Evolutionary conservation across 92 coral and sea anemone species (phyloP).

Genomic region (Zoanthus sociatus): DNA sequence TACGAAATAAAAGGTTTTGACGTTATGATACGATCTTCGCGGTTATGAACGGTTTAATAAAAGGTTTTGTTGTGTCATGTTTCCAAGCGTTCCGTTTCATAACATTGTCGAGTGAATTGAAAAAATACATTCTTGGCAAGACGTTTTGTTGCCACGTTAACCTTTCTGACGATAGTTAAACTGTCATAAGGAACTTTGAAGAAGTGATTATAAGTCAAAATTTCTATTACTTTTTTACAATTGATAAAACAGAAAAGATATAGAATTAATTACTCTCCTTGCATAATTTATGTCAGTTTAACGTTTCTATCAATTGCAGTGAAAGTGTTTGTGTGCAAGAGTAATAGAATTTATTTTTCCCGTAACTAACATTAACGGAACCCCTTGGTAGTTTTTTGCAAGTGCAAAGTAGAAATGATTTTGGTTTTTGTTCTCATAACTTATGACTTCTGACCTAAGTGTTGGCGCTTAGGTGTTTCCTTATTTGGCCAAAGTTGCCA

Average conservation of each 20-base stretch:
- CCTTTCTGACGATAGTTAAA: neutral
- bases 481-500: neutral
- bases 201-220: neutral
- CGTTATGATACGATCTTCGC: too few relatives aligned
- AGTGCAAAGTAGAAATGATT: neutral
- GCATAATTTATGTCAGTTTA: neutral
- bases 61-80: constrained; percentile 9
- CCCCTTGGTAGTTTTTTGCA: neutral
- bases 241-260: neutral
- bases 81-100: neutral
- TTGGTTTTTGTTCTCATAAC: neutral
- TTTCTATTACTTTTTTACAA: neutral
- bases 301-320: neutral
- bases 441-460: constrained; percentile 31
- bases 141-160: constrained; percentile 7
- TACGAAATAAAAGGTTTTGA: too few relatives aligned
- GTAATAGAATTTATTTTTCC: too few relatives aligned
- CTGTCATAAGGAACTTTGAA: neutral
- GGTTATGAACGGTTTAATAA: neutral
- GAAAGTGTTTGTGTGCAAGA: neutral
- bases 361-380: neutral
- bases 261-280: neutral
- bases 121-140: constrained; percentile 9
- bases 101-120: neutral
- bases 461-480: neutral